Evolutionary conservation across 2,797 vertebrate species (phyloP).

Genomic region (Serranus cabrilla): DNA sequence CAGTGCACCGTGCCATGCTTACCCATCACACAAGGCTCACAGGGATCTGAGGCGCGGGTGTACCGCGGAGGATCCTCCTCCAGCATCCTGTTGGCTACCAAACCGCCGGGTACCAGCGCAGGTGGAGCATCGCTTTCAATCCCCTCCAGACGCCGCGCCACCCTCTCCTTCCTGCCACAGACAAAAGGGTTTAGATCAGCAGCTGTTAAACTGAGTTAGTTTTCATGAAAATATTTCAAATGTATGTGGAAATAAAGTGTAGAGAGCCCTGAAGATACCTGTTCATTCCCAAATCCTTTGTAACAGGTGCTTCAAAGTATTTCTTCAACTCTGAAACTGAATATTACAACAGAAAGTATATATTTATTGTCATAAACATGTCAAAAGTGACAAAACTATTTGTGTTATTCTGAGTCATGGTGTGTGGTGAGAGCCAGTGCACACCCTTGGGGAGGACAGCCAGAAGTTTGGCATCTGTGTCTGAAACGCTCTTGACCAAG

Average conservation of each 20-base stretch:
- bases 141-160: constrained; percentile 95
- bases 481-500: constrained; percentile 87
- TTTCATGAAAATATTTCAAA: neutral
- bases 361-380: neutral
- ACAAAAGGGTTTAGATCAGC: neutral
- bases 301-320: constrained; percentile 90
- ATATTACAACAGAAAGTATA: constrained; percentile 56
- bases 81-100: constrained; percentile 93
- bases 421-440: constrained; percentile 37
- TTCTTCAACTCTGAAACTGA: constrained; percentile 98
- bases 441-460: constrained; percentile 93
- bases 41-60: constrained; percentile 93
- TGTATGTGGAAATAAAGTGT: neutral
- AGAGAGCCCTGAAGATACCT: constrained; percentile 82
- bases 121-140: constrained; percentile 93
- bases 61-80: constrained; percentile 96
- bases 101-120: constrained; percentile 89
- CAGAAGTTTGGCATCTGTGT: constrained; percentile 90
- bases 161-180: constrained; percentile 92
- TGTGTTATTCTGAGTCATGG: neutral
- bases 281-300: constrained; percentile 92
- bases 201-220: neutral
- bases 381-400: neutral
- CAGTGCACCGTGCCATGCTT: constrained; percentile 55
- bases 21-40: constrained; percentile 91